Evolutionary conservation across 2,113 vertebrate genomes (phyloP).

Genomic region (Melanerpes aurifrons): DNA sequence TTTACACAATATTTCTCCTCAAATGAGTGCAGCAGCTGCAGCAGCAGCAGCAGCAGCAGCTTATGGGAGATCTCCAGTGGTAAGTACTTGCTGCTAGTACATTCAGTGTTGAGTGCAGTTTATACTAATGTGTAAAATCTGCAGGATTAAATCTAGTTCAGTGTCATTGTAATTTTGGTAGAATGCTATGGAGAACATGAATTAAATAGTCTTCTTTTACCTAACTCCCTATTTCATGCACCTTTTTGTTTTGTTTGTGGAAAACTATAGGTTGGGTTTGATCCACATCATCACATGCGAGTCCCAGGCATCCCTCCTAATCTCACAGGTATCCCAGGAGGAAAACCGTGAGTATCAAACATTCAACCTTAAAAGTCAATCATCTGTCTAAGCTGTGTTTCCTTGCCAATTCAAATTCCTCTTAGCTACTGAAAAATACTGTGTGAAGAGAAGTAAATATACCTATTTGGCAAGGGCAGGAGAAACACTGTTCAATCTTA

Average conservation of each 20-base stretch:
- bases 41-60: slow-evolving; percentile 80
- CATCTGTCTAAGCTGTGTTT: slow-evolving; percentile 24
- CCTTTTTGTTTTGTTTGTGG: slow-evolving; percentile 57
- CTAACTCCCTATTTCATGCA: background rate
- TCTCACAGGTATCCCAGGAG: slow-evolving; percentile 86
- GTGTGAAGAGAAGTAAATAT: background rate
- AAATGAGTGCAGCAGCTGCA: slow-evolving; percentile 84
- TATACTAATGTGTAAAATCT: background rate
- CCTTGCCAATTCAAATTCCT: background rate
- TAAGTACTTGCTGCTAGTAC: slow-evolving; percentile 5
- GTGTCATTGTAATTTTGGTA: background rate
- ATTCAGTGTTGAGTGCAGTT: background rate
- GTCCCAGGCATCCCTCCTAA: slow-evolving; percentile 87
- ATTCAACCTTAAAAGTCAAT: slow-evolving; percentile 32
- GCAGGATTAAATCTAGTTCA: background rate
- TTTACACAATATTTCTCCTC: slow-evolving; percentile 85
- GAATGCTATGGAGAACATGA: background rate
- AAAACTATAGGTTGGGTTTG: slow-evolving; percentile 85
- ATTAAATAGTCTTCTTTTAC: background rate
- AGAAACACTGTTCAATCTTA: background rate
- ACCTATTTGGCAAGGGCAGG: background rate
- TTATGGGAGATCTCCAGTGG: slow-evolving; percentile 85
- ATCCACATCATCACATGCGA: slow-evolving; percentile 89
- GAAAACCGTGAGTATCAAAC: slow-evolving; percentile 85
- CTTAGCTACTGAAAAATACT: background rate